These are phyloP conservation scores for Punctoribates punctum DNA, from an alignment of 2,888 invertebrate species.

Conservation along the genomic window DNA sequence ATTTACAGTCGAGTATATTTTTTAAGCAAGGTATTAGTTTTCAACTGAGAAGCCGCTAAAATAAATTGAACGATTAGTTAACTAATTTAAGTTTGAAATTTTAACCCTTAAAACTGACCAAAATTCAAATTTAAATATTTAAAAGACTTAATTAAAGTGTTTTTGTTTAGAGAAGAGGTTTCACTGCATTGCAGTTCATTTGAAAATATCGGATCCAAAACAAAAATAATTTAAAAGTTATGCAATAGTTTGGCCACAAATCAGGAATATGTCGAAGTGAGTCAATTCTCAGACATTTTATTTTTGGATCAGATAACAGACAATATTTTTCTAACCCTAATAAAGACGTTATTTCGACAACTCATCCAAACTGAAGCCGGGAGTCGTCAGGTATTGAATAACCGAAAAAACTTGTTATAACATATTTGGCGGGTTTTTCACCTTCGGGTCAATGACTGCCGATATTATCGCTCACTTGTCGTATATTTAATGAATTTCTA, in stretches of 20 bases:
- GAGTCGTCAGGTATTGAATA: slow-evolving; percentile 21
- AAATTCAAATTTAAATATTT: too few species aligned
- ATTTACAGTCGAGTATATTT: too few species aligned
- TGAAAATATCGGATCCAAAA: not conserved
- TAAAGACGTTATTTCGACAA: slow-evolving; percentile 14
- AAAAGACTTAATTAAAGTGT: too few species aligned
- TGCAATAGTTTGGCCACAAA: not conserved
- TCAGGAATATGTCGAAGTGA: not conserved
- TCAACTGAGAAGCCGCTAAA: too few species aligned
- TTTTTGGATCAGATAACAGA: not conserved
- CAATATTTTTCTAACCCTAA: not conserved
- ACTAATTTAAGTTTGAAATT: too few species aligned
- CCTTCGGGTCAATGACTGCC: not conserved
- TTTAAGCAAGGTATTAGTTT: too few species aligned
- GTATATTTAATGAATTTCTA: too few species aligned
- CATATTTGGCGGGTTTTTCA: not conserved
- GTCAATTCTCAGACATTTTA: not conserved
- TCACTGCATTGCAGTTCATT: not conserved
- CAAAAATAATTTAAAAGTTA: not conserved
- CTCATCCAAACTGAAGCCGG: not conserved
- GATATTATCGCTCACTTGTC: not conserved
- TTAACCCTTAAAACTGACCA: too few species aligned
- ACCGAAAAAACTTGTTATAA: not conserved
- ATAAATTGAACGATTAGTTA: too few species aligned
- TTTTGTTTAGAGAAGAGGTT: too few species aligned